phyloP scores from a whole-genome alignment of 2,113 vertebrate species.

The Thamnophis sirtalis region DNA sequence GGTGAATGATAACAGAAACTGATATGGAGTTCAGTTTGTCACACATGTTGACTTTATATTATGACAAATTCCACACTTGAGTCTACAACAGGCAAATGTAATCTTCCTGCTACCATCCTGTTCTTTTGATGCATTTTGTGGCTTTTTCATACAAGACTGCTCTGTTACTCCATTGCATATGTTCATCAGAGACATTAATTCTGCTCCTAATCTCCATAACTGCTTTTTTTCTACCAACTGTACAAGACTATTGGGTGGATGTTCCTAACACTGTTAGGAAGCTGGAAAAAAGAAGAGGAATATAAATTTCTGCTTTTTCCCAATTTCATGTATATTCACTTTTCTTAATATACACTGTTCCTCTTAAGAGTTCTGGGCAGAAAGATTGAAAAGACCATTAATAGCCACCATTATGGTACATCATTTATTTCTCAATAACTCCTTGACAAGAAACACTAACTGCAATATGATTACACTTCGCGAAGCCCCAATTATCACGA shows the following conservation, averaged over 20 bases:
- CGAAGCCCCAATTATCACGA: neutral
- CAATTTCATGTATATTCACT: conserved; percentile 31
- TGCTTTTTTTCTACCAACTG: conserved; percentile 53
- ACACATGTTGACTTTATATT: neutral
- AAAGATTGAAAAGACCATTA: neutral
- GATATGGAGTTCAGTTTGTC: neutral
- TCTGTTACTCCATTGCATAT: neutral
- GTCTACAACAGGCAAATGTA: neutral
- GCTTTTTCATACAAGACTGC: neutral
- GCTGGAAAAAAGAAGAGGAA: neutral
- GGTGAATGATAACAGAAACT: neutral
- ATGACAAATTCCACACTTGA: neutral
- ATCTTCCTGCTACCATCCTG: neutral
- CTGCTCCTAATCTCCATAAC: conserved; percentile 26
- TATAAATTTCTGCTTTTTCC: conserved; percentile 7
- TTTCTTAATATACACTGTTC: conserved; percentile 20
- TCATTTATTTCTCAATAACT: neutral
- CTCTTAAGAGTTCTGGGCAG: neutral
- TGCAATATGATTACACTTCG: neutral
- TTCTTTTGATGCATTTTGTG: neutral
- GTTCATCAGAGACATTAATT: conserved; percentile 13
- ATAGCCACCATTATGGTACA: neutral
- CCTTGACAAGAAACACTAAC: neutral
- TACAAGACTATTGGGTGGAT: conserved; percentile 36
- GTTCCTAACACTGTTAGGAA: conserved; percentile 42